phyloP scores from a whole-genome alignment of 2,797 vertebrate species.

The Mormyrus hasselquistii region DNA sequence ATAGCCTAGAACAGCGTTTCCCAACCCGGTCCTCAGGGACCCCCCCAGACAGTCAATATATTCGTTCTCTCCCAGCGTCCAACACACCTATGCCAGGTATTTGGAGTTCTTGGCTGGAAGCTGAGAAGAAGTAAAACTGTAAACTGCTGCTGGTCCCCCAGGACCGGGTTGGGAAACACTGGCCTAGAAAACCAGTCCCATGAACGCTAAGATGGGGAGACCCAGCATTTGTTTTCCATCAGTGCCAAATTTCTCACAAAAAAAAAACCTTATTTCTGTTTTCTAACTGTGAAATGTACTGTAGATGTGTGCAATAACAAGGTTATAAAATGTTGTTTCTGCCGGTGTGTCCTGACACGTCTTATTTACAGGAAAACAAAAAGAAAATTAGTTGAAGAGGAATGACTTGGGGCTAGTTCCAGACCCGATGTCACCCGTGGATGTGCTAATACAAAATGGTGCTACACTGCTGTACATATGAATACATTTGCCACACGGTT shows the following conservation, averaged over 20 bases:
- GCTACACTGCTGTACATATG: neutral
- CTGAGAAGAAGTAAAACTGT: neutral
- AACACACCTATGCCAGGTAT: neutral
- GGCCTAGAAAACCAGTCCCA: neutral
- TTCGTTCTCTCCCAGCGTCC: neutral
- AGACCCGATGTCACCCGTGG: neutral
- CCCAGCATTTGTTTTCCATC: conserved; percentile 13
- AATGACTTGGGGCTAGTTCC: conserved; percentile 20
- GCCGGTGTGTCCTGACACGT: conserved; percentile 30
- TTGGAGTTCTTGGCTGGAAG: neutral
- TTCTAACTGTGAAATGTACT: conserved; percentile 48
- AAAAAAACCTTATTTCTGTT: conserved; percentile 38
- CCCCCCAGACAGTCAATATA: neutral
- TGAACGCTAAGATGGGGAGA: neutral
- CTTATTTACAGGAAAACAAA: conserved; percentile 39
- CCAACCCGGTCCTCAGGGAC: neutral
- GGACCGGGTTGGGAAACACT: neutral
- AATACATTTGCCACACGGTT: neutral
- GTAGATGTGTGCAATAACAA: conserved; percentile 62
- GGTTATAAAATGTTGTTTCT: conserved; percentile 44
- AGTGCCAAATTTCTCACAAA: conserved; percentile 40
- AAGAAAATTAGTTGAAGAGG: conserved; percentile 35
- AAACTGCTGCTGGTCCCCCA: neutral
- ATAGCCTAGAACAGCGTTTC: neutral
- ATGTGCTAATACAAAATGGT: neutral